Evolutionary conservation across 2,888 invertebrate species (phyloP).

Genomic region (Euplagia quadripunctaria): DNA sequence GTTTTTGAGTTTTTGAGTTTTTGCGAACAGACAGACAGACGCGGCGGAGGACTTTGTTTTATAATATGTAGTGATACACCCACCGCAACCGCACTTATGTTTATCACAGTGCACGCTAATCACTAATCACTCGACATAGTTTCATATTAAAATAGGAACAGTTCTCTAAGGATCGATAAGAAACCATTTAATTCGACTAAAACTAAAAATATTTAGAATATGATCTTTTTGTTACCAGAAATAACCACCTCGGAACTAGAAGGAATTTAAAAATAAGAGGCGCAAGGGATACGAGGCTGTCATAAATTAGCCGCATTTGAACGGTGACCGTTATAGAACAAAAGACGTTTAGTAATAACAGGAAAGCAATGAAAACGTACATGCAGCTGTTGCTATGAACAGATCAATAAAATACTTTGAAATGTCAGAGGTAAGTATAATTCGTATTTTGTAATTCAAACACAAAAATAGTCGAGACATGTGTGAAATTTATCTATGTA

Average conservation of each 20-base stretch:
- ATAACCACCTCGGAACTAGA: constrained; percentile 39
- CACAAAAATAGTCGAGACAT: constrained; percentile 10
- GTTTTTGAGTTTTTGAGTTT: too few relatives aligned
- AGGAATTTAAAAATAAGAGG: constrained; percentile 46
- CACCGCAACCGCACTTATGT: neutral
- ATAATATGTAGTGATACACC: neutral
- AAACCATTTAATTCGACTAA: neutral
- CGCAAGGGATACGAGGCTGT: constrained; percentile 36
- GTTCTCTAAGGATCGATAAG: neutral
- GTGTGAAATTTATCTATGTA: constrained; percentile 3
- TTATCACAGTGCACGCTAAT: neutral
- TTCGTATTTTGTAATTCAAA: constrained; percentile 26
- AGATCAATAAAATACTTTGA: constrained; percentile 41
- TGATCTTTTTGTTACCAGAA: constrained; percentile 36
- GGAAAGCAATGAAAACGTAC: constrained; percentile 47
- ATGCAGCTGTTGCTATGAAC: constrained; percentile 48
- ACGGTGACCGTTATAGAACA: constrained; percentile 53
- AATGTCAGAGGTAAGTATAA: constrained; percentile 39
- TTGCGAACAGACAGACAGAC: too few relatives aligned
- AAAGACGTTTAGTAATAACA: constrained; percentile 53
- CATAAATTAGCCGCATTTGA: constrained; percentile 51
- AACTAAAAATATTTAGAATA: constrained; percentile 16
- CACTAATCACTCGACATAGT: neutral
- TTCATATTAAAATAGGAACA: neutral
- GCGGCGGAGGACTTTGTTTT: too few relatives aligned